These are phyloP conservation scores for Puma concolor DNA, from an alignment of 2,113 vertebrate genomes.

Conservation along the genomic window DNA sequence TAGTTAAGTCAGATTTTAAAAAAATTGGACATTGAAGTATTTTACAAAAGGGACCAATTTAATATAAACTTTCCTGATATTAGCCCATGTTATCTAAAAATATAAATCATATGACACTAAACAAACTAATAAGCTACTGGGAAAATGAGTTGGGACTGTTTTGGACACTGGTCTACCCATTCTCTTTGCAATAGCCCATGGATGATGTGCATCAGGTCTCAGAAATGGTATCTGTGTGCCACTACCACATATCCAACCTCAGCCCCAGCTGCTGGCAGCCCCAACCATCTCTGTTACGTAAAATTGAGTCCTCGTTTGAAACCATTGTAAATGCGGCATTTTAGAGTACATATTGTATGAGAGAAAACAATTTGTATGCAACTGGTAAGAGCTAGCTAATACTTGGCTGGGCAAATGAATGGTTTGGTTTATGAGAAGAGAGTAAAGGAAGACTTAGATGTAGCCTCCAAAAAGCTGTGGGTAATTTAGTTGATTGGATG, in stretches of 20 bases:
- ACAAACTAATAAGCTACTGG: background rate
- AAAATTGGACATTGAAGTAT: background rate
- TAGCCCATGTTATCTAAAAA: background rate
- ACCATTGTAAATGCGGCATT: background rate
- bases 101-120: background rate
- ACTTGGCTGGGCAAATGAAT: conserved; percentile 32
- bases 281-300: background rate
- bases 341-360: background rate
- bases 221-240: background rate
- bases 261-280: background rate
- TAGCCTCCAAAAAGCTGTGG: background rate
- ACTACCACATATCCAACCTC: background rate
- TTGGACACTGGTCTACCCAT: background rate
- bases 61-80: background rate
- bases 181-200: background rate
- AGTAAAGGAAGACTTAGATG: background rate
- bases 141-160: background rate
- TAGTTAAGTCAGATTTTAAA: background rate
- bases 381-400: background rate
- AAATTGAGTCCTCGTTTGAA: conserved; percentile 38
- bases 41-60: background rate
- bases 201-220: background rate
- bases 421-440: background rate
- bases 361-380: background rate
- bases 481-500: background rate